Conservation (phyloP, 2,797 vertebrate species). For the Megalops cyprinoides region DNA sequence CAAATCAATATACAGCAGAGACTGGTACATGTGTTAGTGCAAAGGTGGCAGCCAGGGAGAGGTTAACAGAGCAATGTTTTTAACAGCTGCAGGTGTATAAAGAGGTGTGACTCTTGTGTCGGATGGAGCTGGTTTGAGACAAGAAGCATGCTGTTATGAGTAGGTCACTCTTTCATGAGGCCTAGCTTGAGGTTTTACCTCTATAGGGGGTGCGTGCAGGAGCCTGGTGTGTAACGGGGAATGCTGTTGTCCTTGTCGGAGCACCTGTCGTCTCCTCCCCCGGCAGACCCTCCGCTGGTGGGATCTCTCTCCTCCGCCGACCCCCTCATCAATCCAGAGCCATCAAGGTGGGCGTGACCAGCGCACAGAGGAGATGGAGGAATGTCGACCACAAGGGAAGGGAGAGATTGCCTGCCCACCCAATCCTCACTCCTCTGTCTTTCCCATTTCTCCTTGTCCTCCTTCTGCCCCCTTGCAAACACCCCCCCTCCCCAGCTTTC, state of each 20-base stretch:
- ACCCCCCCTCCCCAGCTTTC: neutral
- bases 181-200: neutral
- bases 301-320: conserved; percentile 68
- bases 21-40: no score
- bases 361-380: conserved; percentile 80
- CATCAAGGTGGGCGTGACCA: conserved; percentile 80
- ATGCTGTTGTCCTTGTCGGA: conserved; percentile 84
- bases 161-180: neutral
- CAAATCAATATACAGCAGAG: no score
- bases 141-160: neutral
- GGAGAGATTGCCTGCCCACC: conserved; percentile 77
- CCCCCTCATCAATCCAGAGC: conserved; percentile 86
- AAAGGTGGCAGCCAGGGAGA: no score
- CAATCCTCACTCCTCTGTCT: conserved; percentile 36
- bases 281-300: conserved; percentile 79
- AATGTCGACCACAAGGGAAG: conserved; percentile 87
- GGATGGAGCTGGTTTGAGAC: neutral
- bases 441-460: conserved; percentile 59
- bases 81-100: neutral
- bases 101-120: neutral
- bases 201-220: neutral
- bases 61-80: neutral
- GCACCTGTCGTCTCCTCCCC: conserved; percentile 81
- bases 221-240: conserved; percentile 79
- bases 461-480: conserved; percentile 56